Evolutionary conservation across 1,140 invertebrate species (phyloP), one percentile per base, ranked within the genome.

Genomic region (Aphaenogaster floridana): DNA sequence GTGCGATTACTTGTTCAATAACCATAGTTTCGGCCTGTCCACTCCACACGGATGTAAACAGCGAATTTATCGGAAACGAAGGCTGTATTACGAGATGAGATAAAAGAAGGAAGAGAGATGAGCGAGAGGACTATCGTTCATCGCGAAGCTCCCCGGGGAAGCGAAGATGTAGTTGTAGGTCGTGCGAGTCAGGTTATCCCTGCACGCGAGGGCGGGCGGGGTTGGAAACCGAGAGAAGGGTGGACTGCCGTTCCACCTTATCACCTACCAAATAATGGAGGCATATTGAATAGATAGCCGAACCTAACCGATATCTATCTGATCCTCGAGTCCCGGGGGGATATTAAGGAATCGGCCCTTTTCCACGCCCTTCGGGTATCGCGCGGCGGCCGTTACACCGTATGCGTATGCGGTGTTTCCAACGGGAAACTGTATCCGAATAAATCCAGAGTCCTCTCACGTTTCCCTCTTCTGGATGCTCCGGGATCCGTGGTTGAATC

Each of bases 241-340:
- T 57, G 81, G 66, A 61, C 76, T 78, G 63, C 80, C 90, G 90
- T 91, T 90, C 87, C 88, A 92, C 89, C 92, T 93, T 93, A 93
- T 93, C 93, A 92, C 92, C 88, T 89, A 92, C 91, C 93, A 91
- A 93, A 93, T 93, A 93, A 93, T 93, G 88, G 92, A 88, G 87
- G 92, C 92, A 92, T 93, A 93, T 93, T 92, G 93, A 93, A 93
- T 93, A 93, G 93, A 93, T 93, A 93, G 91, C 84, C 92, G 69
- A 90, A 84, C 89, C 88, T 91, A 85, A 92, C 83, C 92, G 88
- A 89, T 91, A 92, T 93, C 89, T 93, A 93, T 92, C 92, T 88
- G 91, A 92, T 92, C 89, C 88, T 61, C 63, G 50, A 72, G 81
- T 92, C 93, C 87, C 92, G 42, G 9, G 91, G 92, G 93, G 89